A percentile compares a stretch with the other conserved stretches of the same genome.
These are phyloP conservation scores for Girardia tigrina DNA, from an alignment of 2,888 invertebrate genomes.

Conservation along the genomic window DNA sequence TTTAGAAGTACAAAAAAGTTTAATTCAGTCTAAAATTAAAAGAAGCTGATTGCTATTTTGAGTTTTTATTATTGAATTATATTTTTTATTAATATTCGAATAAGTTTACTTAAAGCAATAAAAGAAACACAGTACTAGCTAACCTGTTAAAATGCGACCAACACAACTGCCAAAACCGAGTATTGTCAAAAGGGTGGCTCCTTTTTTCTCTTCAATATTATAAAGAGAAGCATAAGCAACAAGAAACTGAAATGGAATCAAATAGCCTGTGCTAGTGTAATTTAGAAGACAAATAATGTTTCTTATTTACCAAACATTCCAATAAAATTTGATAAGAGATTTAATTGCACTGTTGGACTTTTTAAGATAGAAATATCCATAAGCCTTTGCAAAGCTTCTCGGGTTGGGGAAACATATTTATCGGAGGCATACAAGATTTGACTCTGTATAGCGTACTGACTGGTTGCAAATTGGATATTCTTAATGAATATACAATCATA, in stretches of 20 bases:
- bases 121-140: too few relatives aligned
- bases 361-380: constrained; percentile 5
- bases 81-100: too few relatives aligned
- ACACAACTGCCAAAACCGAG: constrained; percentile 55
- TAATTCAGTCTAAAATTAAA: too few relatives aligned
- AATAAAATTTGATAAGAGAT: neutral
- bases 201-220: neutral
- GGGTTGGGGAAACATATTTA: neutral
- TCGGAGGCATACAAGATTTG: neutral
- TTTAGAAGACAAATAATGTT: too few relatives aligned
- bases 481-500: too few relatives aligned
- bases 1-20: too few relatives aligned
- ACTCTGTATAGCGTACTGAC: neutral
- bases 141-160: constrained; percentile 62
- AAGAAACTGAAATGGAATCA: neutral
- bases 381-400: neutral
- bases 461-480: neutral
- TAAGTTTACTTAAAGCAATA: too few relatives aligned
- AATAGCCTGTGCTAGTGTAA: too few relatives aligned
- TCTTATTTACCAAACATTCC: constrained; percentile 2
- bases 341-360: neutral
- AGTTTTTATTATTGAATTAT: too few relatives aligned
- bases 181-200: constrained; percentile 37
- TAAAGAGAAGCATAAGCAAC: constrained; percentile 53
- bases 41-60: too few relatives aligned